Evolutionary conservation across 2,888 invertebrate species (phyloP).

Genomic region (Brachyptera risi): DNA sequence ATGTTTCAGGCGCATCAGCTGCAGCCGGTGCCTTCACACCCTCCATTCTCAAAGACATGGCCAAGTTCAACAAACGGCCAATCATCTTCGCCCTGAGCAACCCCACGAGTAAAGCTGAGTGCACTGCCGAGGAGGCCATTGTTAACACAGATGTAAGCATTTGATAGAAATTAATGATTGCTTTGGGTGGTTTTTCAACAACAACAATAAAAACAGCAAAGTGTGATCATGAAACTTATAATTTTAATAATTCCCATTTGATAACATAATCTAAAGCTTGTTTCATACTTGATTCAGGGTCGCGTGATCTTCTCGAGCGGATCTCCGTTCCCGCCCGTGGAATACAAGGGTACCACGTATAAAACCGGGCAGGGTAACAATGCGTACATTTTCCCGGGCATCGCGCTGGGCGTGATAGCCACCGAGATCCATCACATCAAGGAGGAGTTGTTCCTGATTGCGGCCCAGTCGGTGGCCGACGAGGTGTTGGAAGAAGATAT

Average conservation of each 20-base stretch:
- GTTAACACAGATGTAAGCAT: conserved; percentile 72
- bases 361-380: conserved; percentile 97
- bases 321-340: conserved; percentile 89
- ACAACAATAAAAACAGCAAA: no score
- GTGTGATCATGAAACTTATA: no score
- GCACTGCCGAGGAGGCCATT: conserved; percentile 95
- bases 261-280: no score
- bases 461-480: conserved; percentile 87
- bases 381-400: conserved; percentile 95
- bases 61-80: conserved; percentile 77
- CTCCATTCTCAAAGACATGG: conserved; percentile 83
- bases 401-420: conserved; percentile 89
- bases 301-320: conserved; percentile 92
- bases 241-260: no score
- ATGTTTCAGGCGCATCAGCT: conserved; percentile 79
- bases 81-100: conserved; percentile 97
- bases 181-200: no score
- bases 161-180: no score
- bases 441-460: conserved; percentile 89
- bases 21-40: conserved; percentile 87
- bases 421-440: conserved; percentile 91
- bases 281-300: conserved; percentile 64
- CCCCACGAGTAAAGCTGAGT: conserved; percentile 96
- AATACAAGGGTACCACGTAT: conserved; percentile 71
- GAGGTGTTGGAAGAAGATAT: conserved; percentile 80